Base-by-base conservation (phyloP, 2,888 invertebrate genomes). In the Bruchidius siliquastri region DNA sequence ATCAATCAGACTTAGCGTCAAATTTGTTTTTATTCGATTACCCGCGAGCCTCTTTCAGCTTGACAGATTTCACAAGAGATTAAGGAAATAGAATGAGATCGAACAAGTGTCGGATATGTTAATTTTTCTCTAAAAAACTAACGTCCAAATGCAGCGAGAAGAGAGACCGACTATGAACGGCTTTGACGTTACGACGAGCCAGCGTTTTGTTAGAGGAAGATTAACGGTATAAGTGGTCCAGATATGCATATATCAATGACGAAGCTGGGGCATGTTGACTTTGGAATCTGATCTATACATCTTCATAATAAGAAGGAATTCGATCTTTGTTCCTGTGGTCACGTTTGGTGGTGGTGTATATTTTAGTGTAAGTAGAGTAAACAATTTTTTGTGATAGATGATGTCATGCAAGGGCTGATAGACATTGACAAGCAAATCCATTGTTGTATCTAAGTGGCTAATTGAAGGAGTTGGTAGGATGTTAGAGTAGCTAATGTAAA, bases 1-100 rank as follows among this genome's bases (percentile, higher is more conserved):
- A 85, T 85, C 85, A 85, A 84, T 85, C 84, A 85, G 83, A 82
- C 81, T 85, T 85, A 84, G 82, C 79, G 85, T 85, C 85, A 83
- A 84, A 83, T 83, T 83, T 82, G 81, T 82, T 83, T 82, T 82
- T 82, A 80, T 83, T 81, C 81, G 81, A 83, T 82, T 81, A 80
- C 80, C 74, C 74, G 75, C 76, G 73, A 75, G 73, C 77, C 73
- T 76, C 76, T 76, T 80, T 76, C 76, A 74, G 76, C 78, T 76
- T 78, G 81, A 81, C 81, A 80, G 80, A 80, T 80, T 78, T 79
- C 80, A 79, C 79, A 76, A 78, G 76, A 76, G 79, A 80, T 80
- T 80, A 77, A 77, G 76, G 76, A 77, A 77, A 75, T 74, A 75
- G 74, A 72, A 74, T 72, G 69, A 71, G 71, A 49, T 49, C 49